Conservation (phyloP, 2,113 vertebrate genomes). For the Vidua macroura region DNA sequence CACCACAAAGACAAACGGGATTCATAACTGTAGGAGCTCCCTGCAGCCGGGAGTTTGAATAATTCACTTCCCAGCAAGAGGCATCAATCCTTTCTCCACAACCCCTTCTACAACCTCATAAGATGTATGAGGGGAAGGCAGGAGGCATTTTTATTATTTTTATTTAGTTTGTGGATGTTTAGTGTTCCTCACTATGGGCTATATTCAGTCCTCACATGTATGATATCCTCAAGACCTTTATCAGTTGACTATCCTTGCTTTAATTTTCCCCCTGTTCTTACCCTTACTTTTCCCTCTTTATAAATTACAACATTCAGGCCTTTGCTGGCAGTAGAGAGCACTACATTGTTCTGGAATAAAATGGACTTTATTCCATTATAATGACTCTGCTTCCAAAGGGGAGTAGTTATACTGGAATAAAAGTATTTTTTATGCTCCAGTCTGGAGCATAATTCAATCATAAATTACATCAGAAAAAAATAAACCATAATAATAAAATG, state of each 20-base stretch:
- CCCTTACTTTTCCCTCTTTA: conserved; percentile 50
- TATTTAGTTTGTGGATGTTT: conserved; percentile 61
- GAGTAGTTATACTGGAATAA: conserved; percentile 68
- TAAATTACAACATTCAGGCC: conserved; percentile 59
- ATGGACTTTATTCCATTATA: conserved; percentile 70
- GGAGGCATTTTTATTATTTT: conserved; percentile 61
- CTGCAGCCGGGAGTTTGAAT: conserved; percentile 46
- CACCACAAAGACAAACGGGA: background rate
- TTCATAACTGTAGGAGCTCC: conserved; percentile 43
- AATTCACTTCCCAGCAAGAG: conserved; percentile 48
- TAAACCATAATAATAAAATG: conserved; percentile 72
- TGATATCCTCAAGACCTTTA: conserved; percentile 62
- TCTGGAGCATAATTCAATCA: conserved; percentile 72
- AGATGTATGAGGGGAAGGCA: conserved; percentile 44
- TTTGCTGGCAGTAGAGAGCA: conserved; percentile 54
- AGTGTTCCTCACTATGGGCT: conserved; percentile 26
- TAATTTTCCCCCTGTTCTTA: conserved; percentile 53
- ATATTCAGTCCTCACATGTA: background rate
- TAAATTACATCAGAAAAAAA: conserved; percentile 71
- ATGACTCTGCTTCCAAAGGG: conserved; percentile 68
- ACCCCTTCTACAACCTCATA: background rate
- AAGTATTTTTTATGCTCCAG: conserved; percentile 69
- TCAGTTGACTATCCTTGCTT: conserved; percentile 60
- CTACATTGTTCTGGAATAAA: conserved; percentile 68
- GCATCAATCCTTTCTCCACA: conserved; percentile 44